phyloP scores from a whole-genome alignment of 2,113 vertebrate genomes.

The Circaetus gallicus region DNA sequence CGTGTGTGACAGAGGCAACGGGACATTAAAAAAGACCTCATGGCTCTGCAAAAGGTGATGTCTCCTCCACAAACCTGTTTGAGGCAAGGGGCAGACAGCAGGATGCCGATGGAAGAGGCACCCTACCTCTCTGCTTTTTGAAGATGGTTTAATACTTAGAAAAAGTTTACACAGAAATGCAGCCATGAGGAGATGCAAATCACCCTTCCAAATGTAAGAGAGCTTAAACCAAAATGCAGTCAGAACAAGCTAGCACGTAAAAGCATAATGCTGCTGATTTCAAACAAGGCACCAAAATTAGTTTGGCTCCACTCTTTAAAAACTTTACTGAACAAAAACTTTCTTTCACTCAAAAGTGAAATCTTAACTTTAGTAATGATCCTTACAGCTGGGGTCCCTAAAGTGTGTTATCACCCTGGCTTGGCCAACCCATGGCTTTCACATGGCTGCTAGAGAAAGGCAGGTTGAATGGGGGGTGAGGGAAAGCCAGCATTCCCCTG shows the following conservation, averaged over 20 bases:
- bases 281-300: not conserved
- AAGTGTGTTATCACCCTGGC: not conserved
- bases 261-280: not conserved
- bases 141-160: not conserved
- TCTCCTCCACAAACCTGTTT: not conserved
- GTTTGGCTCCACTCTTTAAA: not conserved
- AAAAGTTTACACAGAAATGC: not conserved
- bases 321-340: not conserved
- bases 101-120: accelerated
- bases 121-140: not conserved
- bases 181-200: not conserved
- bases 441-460: not conserved
- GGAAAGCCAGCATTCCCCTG: not conserved
- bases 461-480: not conserved
- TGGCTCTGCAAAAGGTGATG: not conserved
- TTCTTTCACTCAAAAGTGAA: not conserved
- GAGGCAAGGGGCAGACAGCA: not conserved
- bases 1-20: accelerated
- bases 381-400: not conserved
- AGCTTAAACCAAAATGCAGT: not conserved
- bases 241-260: not conserved
- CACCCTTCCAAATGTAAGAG: accelerated
- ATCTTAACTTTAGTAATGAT: not conserved
- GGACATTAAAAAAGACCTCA: not conserved
- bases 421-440: not conserved